Evolutionary conservation across 2,888 invertebrate species (phyloP).

Genomic region (Perizoma flavofasciatum): DNA sequence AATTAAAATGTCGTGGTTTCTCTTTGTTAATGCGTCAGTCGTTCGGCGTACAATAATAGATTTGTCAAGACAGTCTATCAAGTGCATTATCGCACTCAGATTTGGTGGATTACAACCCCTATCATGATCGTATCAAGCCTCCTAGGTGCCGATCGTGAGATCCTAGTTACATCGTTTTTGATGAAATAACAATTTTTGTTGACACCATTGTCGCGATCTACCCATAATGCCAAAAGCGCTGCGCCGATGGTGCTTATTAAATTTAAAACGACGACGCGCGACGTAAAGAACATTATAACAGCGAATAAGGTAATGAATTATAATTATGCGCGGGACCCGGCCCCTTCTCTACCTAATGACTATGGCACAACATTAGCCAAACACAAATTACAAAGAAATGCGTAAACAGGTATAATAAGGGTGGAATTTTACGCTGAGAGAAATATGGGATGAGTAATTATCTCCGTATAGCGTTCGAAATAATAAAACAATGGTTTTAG

Average conservation of each 20-base stretch:
- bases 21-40: neutral
- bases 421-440: conserved; percentile 41
- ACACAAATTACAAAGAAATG: conserved; percentile 76
- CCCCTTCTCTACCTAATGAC: conserved; percentile 68
- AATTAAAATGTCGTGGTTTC: neutral
- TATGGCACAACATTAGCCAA: conserved; percentile 74
- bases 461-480: conserved; percentile 36
- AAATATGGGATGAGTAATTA: conserved; percentile 44
- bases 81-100: neutral
- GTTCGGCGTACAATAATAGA: neutral
- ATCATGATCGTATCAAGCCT: neutral
- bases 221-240: conserved; percentile 26
- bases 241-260: conserved; percentile 31
- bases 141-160: neutral
- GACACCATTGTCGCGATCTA: conserved; percentile 30
- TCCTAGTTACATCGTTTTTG: neutral
- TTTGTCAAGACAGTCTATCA: neutral
- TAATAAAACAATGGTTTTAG: neutral
- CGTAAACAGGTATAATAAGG: conserved; percentile 75
- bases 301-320: conserved; percentile 72
- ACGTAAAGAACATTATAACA: conserved; percentile 53
- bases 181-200: conserved; percentile 5
- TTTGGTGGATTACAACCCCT: neutral
- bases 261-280: conserved; percentile 48
- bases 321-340: conserved; percentile 66